These are phyloP conservation scores for Anguilla megastoma DNA, from an alignment of 2,797 vertebrate genomes.

Conservation along the genomic window DNA sequence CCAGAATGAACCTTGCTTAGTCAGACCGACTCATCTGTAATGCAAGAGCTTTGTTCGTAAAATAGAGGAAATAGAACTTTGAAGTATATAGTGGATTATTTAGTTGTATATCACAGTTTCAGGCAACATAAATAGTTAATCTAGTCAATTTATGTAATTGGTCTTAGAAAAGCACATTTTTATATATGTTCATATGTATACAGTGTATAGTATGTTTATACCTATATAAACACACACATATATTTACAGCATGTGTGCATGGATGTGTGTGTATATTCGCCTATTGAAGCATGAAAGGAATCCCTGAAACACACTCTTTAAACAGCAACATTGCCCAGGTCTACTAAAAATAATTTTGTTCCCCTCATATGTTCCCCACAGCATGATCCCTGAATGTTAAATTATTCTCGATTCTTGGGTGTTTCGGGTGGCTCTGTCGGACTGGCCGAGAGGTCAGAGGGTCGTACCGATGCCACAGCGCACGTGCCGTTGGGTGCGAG, in stretches of 20 bases:
- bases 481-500: neutral
- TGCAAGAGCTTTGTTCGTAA: neutral
- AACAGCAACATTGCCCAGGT: constrained; percentile 12
- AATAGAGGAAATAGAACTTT: neutral
- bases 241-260: neutral
- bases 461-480: neutral
- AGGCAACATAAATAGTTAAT: neutral
- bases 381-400: neutral
- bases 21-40: neutral
- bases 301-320: neutral
- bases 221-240: neutral
- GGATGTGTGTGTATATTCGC: neutral
- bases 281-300: neutral
- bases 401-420: neutral
- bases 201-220: neutral
- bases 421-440: neutral
- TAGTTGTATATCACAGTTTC: neutral
- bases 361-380: neutral
- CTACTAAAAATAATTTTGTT: neutral
- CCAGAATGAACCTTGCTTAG: neutral
- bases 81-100: neutral
- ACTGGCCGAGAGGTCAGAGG: neutral
- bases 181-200: neutral
- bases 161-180: neutral
- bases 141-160: too few relatives aligned